Base-by-base conservation (phyloP, 2,888 invertebrate species). In the Thysanoteuthis rhombus region DNA sequence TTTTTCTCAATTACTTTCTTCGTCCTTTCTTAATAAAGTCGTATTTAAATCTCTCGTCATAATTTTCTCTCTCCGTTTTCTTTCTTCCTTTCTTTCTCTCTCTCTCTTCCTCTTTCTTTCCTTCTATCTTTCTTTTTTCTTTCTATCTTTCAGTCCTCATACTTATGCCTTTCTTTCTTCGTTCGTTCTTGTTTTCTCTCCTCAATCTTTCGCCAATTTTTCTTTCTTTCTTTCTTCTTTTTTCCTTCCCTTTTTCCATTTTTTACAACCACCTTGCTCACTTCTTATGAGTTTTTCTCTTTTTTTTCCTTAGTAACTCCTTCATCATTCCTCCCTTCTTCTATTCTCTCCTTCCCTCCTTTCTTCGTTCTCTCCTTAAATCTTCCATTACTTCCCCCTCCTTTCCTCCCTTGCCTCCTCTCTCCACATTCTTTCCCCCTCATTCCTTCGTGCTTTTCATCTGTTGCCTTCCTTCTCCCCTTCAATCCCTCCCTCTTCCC, bases 301-400 rank as follows among this genome's bases (percentile, higher is more conserved):
- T 5, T 32, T 38, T 28, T 38, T 19, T 28, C 6, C 8, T 32
- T 38, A 1, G 6, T 38, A 6, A 8, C 12, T 90, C 38, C 0
- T 28, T 40, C 1, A n/a, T 8, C 40, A 0, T 94, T 93, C 93
- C 90, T 94, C 90, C 93, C 52, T 93, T 42, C 91, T 47, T 93
- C 92, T 94, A 47, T 93, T 38, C 91, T 42, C 42, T 22, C 90
- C 42, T 94, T 89, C 47, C 90, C 91, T 38, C 22, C 90, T 93
- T 38, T 42, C 40, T 92, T 28, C 22, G 6, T 32, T n/a, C 16
- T 38, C 38, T 19, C 39, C 36, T 90, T 58, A 39, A n/a, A 42
- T 36, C 16, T 38, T 38, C 38, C 16, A 28, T 42, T 75, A 1
- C 75, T n/a, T 92, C 75, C 6, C 10, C 25, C 47, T 42, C 42